These are phyloP conservation scores for Mesodorylaimus sp. DNA, from an alignment of 2,888 invertebrate genomes.

Conservation along the genomic window DNA sequence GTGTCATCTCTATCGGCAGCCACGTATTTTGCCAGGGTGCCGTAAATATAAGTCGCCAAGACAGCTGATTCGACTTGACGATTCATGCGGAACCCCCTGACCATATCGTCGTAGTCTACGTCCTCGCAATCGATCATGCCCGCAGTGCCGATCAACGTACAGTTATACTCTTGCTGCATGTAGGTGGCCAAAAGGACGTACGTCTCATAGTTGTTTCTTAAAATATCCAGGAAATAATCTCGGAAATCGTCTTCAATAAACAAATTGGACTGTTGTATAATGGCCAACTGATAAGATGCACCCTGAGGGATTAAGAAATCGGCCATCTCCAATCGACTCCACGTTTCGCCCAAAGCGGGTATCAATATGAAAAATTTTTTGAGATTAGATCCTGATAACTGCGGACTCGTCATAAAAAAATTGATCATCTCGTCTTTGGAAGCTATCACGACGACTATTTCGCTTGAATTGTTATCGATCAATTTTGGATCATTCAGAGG, in stretches of 20 bases:
- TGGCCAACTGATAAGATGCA: background rate
- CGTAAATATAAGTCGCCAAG: slow-evolving; percentile 23
- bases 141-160: slow-evolving; percentile 9
- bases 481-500: too few species aligned
- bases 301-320: background rate
- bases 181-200: slow-evolving; percentile 25
- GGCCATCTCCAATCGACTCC: slow-evolving; percentile 14
- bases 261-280: background rate
- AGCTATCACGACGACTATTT: too few species aligned
- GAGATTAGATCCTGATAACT: too few species aligned
- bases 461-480: background rate
- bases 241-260: slow-evolving; percentile 2
- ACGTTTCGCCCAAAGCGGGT: slow-evolving; percentile 18
- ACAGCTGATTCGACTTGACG: slow-evolving; percentile 21
- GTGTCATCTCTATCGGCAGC: background rate
- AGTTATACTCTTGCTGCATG: slow-evolving; percentile 18
- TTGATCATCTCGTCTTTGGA: too few species aligned
- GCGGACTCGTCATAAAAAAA: too few species aligned
- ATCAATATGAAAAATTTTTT: slow-evolving; percentile 17
- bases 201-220: slow-evolving; percentile 24
- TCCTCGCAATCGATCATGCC: slow-evolving; percentile 9
- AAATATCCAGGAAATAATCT: slow-evolving; percentile 24
- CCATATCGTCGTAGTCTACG: slow-evolving; percentile 8
- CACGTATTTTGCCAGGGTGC: slow-evolving; percentile 14
- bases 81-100: slow-evolving; percentile 11